Evolutionary conservation across 2,797 vertebrate genomes (phyloP).

Genomic region (Morelia viridis): DNA sequence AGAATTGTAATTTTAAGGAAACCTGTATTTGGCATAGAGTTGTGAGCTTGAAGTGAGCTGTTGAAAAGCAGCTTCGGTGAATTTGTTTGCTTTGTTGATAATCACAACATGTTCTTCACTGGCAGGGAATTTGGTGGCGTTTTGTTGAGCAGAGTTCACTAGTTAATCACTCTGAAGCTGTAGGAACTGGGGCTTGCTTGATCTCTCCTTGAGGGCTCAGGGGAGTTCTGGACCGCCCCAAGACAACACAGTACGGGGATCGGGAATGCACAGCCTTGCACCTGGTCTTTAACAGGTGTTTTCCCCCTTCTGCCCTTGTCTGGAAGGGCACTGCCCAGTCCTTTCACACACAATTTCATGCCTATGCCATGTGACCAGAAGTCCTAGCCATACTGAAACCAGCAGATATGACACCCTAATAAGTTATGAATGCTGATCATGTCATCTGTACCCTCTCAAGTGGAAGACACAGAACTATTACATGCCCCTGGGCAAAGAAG

Average conservation of each 20-base stretch:
- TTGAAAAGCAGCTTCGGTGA: not conserved
- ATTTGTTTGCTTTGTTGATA: not conserved
- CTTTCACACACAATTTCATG: not conserved
- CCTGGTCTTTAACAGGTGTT: not conserved
- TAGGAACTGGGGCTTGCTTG: not conserved
- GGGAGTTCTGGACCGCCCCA: not conserved
- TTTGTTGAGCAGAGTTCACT: no score
- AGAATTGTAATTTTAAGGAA: not conserved
- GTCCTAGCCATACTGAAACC: not conserved
- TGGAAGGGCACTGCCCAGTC: not conserved
- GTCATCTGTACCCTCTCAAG: not conserved
- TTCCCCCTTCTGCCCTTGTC: not conserved
- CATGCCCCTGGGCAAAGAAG: not conserved
- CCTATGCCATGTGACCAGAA: not conserved
- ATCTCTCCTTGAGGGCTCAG: not conserved
- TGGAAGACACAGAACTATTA: not conserved
- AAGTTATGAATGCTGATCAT: not conserved
- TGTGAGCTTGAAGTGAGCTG: not conserved
- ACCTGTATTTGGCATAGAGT: not conserved
- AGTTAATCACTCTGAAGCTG: not conserved
- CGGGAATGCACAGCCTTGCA: not conserved
- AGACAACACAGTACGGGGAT: not conserved
- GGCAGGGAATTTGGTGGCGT: not conserved
- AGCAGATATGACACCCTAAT: not conserved
- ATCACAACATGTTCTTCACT: not conserved